A percentile compares a stretch with the other conserved stretches of the same genome.
Evolutionary conservation across 2,113 vertebrate species (phyloP).

Genomic region (Tachysurus fulvidraco): DNA sequence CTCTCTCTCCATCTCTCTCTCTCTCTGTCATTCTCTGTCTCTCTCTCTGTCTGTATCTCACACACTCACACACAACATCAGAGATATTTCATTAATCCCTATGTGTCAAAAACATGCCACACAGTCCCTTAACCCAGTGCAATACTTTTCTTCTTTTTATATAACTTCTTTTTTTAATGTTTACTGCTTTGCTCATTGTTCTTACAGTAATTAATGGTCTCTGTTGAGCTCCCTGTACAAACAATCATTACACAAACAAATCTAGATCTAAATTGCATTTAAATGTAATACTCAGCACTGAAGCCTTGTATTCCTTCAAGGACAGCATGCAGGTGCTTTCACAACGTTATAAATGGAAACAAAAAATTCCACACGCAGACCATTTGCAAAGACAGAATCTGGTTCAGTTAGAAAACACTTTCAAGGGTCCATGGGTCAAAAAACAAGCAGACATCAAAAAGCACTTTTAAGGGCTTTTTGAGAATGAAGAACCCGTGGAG

Average conservation of each 20-base stretch:
- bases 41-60: not conserved
- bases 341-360: conserved; percentile 21
- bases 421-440: conserved; percentile 2
- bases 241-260: not conserved
- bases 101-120: not conserved
- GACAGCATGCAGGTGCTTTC: not conserved
- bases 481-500: not conserved
- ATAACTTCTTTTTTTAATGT: not conserved
- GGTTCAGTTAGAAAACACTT: conserved; percentile 11
- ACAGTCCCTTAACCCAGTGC: not conserved
- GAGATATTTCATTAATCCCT: not conserved
- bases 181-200: not conserved
- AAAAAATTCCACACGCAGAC: conserved; percentile 16
- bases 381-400: not conserved
- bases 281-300: not conserved
- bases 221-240: not conserved
- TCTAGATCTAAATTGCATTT: not conserved
- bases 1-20: too few species aligned
- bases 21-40: not conserved
- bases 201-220: not conserved
- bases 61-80: not conserved
- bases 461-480: conserved; percentile 19
- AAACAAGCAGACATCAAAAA: conserved; percentile 32
- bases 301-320: not conserved
- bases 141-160: not conserved